Base-by-base conservation (phyloP, 2,888 invertebrate species). In the Ptilodon capucinus region DNA sequence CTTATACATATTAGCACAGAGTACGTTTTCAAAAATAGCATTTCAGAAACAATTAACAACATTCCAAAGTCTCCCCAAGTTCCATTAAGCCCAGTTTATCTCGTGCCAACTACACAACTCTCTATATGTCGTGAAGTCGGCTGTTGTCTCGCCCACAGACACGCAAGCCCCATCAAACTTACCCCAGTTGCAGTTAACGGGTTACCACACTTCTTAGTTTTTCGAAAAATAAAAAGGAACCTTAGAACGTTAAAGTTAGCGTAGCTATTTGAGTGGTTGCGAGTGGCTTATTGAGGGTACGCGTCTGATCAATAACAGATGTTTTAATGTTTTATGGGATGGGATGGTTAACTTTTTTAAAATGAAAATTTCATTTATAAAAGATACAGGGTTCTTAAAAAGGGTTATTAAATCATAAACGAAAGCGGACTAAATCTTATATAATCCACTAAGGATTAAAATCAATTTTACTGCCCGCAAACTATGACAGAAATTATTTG, bases 81-180 rank as follows among this genome's bases (percentile, higher is more conserved):
- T n/a, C 2, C 35, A n/a, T 4, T 35, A 19, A 19, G 19, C 19
- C n/a, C 19, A 36, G 14, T 19, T 36, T 23, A 57, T 58, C 55
- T 45, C 51, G 46, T 49, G 40, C 51, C 51, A 59, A 69, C 42
- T 51, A 40, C 44, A 48, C 45, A 61, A 46, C 51, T 41, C 54
- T 53, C 53, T 52, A 43, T 51, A 51, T 46, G 56, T 63, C 56
- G 63, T 54, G 55, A 57, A 68, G 57, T 68, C 63, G 48, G 60
- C 68, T 72, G 68, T 64, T 71, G 68, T 65, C 68, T 62, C 45
- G 50, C 53, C 66, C 61, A 57, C 63, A 60, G 59, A 68, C 75
- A 73, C 63, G 74, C 68, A 44, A 73, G 48, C 45, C 63, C 64
- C 65, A 74, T 73, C 69, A 71, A 73, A 74, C 58, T 74, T 74